Base-by-base conservation (phyloP, 1,140 invertebrate species). In the Leptinotarsa lineolata region DNA sequence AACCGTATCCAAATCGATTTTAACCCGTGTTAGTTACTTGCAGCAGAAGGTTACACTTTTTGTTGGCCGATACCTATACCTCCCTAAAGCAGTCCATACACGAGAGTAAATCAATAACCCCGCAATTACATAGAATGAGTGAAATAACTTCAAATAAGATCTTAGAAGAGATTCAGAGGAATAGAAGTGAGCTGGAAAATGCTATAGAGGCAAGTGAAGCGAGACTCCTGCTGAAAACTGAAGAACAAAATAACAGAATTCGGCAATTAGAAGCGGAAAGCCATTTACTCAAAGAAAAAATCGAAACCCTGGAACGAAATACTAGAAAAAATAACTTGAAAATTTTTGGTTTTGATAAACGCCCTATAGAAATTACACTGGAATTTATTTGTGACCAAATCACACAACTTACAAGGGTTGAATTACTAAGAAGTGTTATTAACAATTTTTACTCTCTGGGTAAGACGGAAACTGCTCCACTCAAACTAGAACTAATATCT, bases 241-340 rank as follows among this genome's bases (percentile, higher is more conserved):
- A n/a, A n/a, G n/a, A n/a, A n/a, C n/a, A n/a, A n/a, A n/a, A n/a
- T n/a, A n/a, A n/a, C n/a, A n/a, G n/a, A n/a, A n/a, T 21, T 21
- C 12, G n/a, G 24, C n/a, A 21, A 8, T 39, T 65, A 65, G 63
- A 65, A 65, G 20, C 24, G 24, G 63, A 65, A 24, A 65, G 24
- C 24, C 13, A 65, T 6, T 6, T 4, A 24, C 24, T 65, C 20
- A 65, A 65, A 65, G 21, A 65, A 65, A 65, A 24, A n/a, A 21
- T 24, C 3, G 20, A 65, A 65, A 65, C 24, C 15, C 13, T 24
- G 6, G 20, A 65, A 65, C 4, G 24, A 8, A 65, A 65, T n/a
- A 65, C 4, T 11, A 65, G 24, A 65, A 65, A 65, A 13, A 65
- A 30, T 24, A 65, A 24, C 21, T 65, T 65, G 24, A 65, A 21